Evolutionary conservation across 2,113 vertebrate species (phyloP).

Genomic region (Channa maculata): DNA sequence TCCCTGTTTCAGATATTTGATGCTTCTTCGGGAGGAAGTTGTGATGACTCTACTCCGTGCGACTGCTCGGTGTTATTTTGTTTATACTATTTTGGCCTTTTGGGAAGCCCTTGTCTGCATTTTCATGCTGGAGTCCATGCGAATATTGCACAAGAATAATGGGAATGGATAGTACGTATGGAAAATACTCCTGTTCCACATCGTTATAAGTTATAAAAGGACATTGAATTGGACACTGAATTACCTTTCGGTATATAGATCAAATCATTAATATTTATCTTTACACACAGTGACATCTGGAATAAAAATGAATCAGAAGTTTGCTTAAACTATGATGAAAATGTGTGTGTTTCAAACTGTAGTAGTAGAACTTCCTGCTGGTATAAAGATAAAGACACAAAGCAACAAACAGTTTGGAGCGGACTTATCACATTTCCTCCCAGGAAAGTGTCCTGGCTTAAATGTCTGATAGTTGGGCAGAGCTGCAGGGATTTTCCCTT

Average conservation of each 20-base stretch:
- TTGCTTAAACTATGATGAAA: not conserved
- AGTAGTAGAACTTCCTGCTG: constrained; percentile 28
- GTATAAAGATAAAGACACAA: constrained; percentile 4
- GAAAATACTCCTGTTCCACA: too few species aligned
- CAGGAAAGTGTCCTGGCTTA: constrained; percentile 70
- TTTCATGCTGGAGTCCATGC: not conserved
- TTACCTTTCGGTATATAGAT: too few species aligned
- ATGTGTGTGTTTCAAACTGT: not conserved
- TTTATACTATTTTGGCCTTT: not conserved
- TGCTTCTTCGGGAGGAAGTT: not conserved
- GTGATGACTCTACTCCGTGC: not conserved
- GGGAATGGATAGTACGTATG: too few species aligned
- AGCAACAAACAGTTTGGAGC: constrained; percentile 38
- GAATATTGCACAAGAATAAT: not conserved
- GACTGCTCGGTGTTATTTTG: not conserved
- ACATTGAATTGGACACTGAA: too few species aligned
- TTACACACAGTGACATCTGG: too few species aligned
- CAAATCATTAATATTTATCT: too few species aligned
- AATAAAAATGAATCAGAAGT: not conserved
- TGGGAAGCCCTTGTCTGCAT: not conserved
- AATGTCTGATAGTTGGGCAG: constrained; percentile 38
- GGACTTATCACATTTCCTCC: constrained; percentile 72
- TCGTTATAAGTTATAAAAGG: too few species aligned
- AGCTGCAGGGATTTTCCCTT: constrained; percentile 67
- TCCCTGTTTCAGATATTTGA: constrained; percentile 17